Evolutionary conservation across 2,888 invertebrate genomes (phyloP), one percentile per base, ranked within the genome.

Genomic region (Euzophera pinguis): DNA sequence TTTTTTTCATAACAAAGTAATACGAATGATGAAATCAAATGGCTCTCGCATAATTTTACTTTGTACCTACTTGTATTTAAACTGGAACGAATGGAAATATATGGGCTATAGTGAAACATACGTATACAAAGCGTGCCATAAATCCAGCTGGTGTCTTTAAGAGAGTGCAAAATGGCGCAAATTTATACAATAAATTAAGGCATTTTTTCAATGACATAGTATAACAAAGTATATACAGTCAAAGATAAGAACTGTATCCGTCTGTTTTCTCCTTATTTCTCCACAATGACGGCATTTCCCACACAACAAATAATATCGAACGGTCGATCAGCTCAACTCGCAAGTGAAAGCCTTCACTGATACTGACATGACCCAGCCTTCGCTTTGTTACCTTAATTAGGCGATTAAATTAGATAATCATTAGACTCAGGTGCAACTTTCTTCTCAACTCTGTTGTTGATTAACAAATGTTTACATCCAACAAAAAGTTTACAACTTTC

Each of bases 291-390:
- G 59, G 60, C 58, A 57, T 60, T 61, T 63, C 60, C 53, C 62
- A 64, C 54, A 61, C 56, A 53, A 58, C 54, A 62, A 63, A 60
- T 57, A 57, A 59, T 63, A 66, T 61, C 63, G 43, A 43, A 48
- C 41, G 57, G 51, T 54, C 54, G 57, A 65, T 64, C 61, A 54
- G 55, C 50, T 55, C n/a, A n/a, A n/a, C n/a, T 54, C 54, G 56
- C 43, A 53, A 62, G 66, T 60, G 66, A 68, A 66, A 68, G 66
- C 62, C 61, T 59, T 52, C 55, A 57, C 58, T 56, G 54, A 55
- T 50, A 52, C 54, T 53, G 49, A 47, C 50, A 43, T 53, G 54
- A 54, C 54, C 53, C 52, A 53, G 39, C 56, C 41, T 53, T 55
- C 43, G 54, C 59, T 60, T 63, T 61, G 61, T 63, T 62, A 45